Evolutionary conservation across 2,797 vertebrate species (phyloP), one percentile per base, ranked within the genome.

Genomic region (Darevskia nairensis): DNA sequence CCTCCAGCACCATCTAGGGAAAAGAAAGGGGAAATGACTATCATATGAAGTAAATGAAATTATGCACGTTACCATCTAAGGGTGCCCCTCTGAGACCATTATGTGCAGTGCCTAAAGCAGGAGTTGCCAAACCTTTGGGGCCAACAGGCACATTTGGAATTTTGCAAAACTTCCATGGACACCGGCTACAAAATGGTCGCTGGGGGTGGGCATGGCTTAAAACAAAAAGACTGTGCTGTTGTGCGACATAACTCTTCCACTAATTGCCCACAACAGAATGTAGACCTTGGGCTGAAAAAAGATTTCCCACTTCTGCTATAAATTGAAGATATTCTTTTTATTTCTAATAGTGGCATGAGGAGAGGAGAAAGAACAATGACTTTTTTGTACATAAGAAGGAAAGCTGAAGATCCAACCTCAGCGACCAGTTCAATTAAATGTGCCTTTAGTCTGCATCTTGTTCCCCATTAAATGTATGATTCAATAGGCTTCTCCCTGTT

Each of bases 401-500:
- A 90, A 41, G 2, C 29, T n/a, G 44, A 74, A 86, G 86, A 25
- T 3, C 69, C 79, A 61, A 1, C 7, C 72, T 5, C 8, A 71
- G 2, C 39, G 75, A 88, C 81, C 0, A 29, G 82, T 17, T 87
- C 87, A 93, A 23, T 0, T 35, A 23, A 75, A 71, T 83, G n/a
- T 15, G 0, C 11, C 0, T 29, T 0, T 71, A 77, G 87, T 90
- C 80, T 85, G 88, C 39, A 75, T 75, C 79, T 32, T 23, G 46
- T 46, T 72, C 19, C 6, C 59, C 80, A 68, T 72, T 79, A 41
- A 78, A 88, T 88, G 74, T 82, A 88, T 77, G 66, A 75, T 10
- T 29, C 21, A 72, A 4, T 41, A 89, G 8, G 1, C 64, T 3
- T 72, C 0, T 82, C 2, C 0, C 93, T 64, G 88, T 69, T 0